Base-by-base conservation (phyloP, 2,797 vertebrate species). In the Saxicola maurus region DNA sequence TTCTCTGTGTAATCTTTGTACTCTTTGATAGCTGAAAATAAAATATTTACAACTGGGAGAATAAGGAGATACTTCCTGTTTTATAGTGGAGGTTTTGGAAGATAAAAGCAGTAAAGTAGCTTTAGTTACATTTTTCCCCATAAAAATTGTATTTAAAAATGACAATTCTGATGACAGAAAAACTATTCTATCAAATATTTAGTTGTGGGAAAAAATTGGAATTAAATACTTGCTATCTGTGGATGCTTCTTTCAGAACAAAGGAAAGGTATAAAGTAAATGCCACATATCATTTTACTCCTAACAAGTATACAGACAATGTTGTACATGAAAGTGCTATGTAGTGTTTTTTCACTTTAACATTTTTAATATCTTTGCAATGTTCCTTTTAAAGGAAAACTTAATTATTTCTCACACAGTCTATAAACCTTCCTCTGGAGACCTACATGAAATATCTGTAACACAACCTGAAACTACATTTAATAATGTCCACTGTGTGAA, bases 331-430 rank as follows among this genome's bases (percentile, higher is more conserved):
- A 85, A 88, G 33, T 51, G 40, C 9, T 25, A 43, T 24, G 55
- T 2, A 31, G 30, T 59, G 18, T 4, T 21, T 86, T 89, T 80
- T 66, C 48, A 66, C 38, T 77, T 43, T 15, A 91, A 82, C 31
- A 24, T 68, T 93, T 93, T 81, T 57, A 91, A 91, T 89, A 56
- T 78, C 55, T 87, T 86, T 79, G 27, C 48, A 69, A 21, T n/a
- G 20, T 30, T 90, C 24, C 52, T 68, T 13, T 64, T 52, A 59
- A 68, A 84, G 33, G 30, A 73, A 93, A 92, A 82, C 16, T 48
- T 79, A 84, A 86, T 68, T 87, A 84, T 79, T 94, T 89, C 60
- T 90, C 51, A 65, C 24, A 30, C 19, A 90, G 38, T 51, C 51
- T 73, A 6, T 42, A 69, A 81, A 27, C 7, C 30, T 72, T 87